Base-by-base conservation (phyloP, 2,888 invertebrate genomes). In the Tipula vernalis region DNA sequence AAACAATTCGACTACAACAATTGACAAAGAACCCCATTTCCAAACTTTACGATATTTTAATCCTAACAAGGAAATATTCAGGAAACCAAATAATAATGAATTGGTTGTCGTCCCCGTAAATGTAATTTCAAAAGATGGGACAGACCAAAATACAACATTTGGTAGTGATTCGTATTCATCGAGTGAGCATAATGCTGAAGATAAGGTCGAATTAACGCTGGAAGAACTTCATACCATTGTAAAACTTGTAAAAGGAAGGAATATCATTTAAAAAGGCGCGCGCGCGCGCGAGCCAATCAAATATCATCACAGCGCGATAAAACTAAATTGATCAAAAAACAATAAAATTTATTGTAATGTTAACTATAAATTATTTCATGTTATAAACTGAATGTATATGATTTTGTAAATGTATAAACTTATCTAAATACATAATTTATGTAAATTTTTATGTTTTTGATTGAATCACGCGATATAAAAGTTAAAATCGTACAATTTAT, bases 171-270 rank as follows among this genome's bases (percentile, higher is more conserved):
- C 86, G 10, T 28, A 13, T 18, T 12, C 8, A 44, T 10, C 15
- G 5, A 86, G 28, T 8, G 13, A 28, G 10, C 44, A 44, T 47
- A 13, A 47, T 10, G 18, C 28, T 2, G 42, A 42, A 2, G 41
- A 85, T 47, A 86, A 86, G 12, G 28, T 86, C 12, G 86, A 86
- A 44, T 44, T 86, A 36, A 86, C 44, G 6, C 28, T 86, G 13
- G 86, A 86, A 44, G 86, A 86, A 36, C 36, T 86, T 13, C 86
- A 86, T 6, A 44, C 44, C 15, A 86, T 86, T 28, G 47, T 86
- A 28, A 47, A 18, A 36, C n/a, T 86, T 6, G 86, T 86, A 3
- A 86, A 86, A 86, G 86, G 47, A 28, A 12, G 39, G 39, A 84
- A 71, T 71, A 39, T 28, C 3, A 71, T 28, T 71, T 71, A 71